These are phyloP conservation scores for Caenorhabditis sinica DNA, from an alignment of 2,888 invertebrate species.

Conservation along the genomic window DNA sequence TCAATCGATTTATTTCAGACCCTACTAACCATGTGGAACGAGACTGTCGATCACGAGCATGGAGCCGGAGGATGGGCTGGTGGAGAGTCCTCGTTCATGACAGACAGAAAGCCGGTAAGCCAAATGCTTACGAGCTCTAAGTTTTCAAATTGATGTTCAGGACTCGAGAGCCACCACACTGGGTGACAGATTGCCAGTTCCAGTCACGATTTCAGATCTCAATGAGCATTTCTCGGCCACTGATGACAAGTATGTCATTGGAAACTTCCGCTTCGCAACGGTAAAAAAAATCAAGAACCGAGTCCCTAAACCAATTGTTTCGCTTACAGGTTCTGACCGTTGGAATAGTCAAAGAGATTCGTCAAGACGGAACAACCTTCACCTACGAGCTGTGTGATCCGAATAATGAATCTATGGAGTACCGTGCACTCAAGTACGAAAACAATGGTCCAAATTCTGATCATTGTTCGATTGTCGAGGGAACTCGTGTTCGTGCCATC, in stretches of 20 bases:
- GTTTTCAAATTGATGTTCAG: background rate
- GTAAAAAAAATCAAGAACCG: background rate
- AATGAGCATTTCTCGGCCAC: slow-evolving; percentile 19
- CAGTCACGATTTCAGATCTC: slow-evolving; percentile 47
- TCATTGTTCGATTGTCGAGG: slow-evolving; percentile 35
- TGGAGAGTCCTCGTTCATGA: slow-evolving; percentile 56
- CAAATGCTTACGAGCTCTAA: background rate
- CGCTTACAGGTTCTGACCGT: slow-evolving; percentile 43
- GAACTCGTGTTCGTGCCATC: slow-evolving; percentile 49
- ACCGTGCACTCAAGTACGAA: slow-evolving; percentile 37
- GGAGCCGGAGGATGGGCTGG: slow-evolving; percentile 61
- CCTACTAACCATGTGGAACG: slow-evolving; percentile 62
- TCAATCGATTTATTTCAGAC: background rate
- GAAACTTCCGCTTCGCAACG: slow-evolving; percentile 56
- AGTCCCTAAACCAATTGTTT: background rate
- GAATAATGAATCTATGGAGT: slow-evolving; percentile 33
- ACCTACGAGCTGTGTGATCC: slow-evolving; percentile 49
- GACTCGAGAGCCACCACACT: slow-evolving; percentile 42
- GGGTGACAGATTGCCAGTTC: slow-evolving; percentile 59
- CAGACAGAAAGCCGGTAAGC: slow-evolving; percentile 45
- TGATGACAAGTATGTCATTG: slow-evolving; percentile 56
- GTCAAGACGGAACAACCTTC: slow-evolving; percentile 31
- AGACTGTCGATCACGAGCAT: slow-evolving; percentile 34
- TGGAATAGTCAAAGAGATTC: slow-evolving; percentile 56
- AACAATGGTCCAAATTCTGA: slow-evolving; percentile 32